A percentile compares a stretch with the other conserved stretches of the same genome.
Conservation (phyloP, 2,888 invertebrate genomes). For the Glyphotaelius pellucidus region DNA sequence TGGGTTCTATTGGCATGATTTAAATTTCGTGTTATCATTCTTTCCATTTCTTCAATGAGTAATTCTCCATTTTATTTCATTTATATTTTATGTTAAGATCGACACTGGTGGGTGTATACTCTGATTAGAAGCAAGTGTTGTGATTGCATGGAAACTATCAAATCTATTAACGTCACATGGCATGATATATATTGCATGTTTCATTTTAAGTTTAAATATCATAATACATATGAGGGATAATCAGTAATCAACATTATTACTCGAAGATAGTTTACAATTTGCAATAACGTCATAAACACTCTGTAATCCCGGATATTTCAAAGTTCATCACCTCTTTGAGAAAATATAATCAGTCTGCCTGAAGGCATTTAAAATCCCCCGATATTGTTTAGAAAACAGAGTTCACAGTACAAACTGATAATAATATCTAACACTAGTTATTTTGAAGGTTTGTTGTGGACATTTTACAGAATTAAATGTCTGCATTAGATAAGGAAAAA, state of each 20-base stretch:
- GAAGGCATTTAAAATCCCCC: neutral
- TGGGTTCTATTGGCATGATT: neutral
- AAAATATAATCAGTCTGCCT: neutral
- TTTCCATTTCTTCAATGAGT: neutral
- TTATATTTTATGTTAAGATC: neutral
- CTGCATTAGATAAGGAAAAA: neutral
- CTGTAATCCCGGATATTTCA: conserved; percentile 4
- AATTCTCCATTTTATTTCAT: neutral
- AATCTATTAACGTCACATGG: neutral
- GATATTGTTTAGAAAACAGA: neutral
- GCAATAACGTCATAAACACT: neutral
- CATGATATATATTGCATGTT: neutral
- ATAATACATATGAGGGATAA: neutral
- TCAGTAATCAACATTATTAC: neutral
- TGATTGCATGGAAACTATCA: neutral
- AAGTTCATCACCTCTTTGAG: neutral
- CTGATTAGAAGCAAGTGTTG: neutral
- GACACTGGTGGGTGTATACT: neutral
- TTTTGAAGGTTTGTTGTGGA: neutral
- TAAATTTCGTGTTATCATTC: neutral
- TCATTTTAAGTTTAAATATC: neutral
- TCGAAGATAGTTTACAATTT: neutral
- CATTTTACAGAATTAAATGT: neutral
- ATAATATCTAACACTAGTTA: neutral
- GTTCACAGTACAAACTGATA: neutral